phyloP scores from a whole-genome alignment of 2,888 invertebrate genomes.

The Dinocampus coccinellae region DNA sequence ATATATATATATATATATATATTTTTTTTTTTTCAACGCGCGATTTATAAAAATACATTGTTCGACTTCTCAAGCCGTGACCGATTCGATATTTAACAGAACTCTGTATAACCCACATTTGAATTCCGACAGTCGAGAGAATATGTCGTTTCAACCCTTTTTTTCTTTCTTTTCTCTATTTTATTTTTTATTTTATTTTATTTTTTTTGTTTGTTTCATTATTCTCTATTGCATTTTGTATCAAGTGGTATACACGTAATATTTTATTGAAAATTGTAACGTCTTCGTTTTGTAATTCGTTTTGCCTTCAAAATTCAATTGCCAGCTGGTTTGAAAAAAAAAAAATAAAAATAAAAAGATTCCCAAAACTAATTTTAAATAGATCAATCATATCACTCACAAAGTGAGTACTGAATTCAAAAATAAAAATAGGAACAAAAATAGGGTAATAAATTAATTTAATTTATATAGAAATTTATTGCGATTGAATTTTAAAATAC shows the following conservation, averaged over 20 bases:
- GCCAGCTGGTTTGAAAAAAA: slow-evolving; percentile 22
- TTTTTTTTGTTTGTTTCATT: slow-evolving; percentile 8
- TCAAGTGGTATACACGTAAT: slow-evolving; percentile 19
- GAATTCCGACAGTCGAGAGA: slow-evolving; percentile 43
- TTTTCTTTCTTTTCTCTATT: neutral
- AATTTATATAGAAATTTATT: neutral
- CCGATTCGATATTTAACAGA: slow-evolving; percentile 68
- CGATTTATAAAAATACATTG: slow-evolving; percentile 47
- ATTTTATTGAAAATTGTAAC: slow-evolving; percentile 39
- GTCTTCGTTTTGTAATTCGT: slow-evolving; percentile 46
- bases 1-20: too few relatives aligned
- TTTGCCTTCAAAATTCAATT: slow-evolving; percentile 37
- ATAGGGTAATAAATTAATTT: neutral
- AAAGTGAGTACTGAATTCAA: neutral
- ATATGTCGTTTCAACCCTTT: slow-evolving; percentile 30
- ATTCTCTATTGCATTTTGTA: neutral
- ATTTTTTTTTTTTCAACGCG: slow-evolving; percentile 3
- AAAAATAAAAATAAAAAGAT: too few relatives aligned
- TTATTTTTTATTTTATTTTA: slow-evolving; percentile 1
- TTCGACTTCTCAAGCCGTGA: slow-evolving; percentile 64
- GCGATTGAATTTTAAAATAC: neutral
- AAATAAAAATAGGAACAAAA: neutral
- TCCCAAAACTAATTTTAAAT: slow-evolving; percentile 3
- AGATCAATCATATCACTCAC: neutral
- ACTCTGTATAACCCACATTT: slow-evolving; percentile 47